Evolutionary conservation across 2,888 invertebrate genomes (phyloP).

Genomic region (Cynaeus angustus): DNA sequence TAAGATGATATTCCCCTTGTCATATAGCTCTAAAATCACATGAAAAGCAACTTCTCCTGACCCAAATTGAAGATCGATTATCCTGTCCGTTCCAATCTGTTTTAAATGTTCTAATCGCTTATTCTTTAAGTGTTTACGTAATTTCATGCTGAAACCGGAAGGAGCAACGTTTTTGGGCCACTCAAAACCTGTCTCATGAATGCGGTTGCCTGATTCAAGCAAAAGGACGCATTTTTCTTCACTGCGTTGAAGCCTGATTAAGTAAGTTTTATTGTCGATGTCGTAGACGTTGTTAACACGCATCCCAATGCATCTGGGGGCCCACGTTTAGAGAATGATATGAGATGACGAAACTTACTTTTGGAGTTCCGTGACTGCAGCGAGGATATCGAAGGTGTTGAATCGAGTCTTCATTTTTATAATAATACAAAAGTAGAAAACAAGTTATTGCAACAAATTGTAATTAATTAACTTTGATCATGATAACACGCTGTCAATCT

Average conservation of each 20-base stretch:
- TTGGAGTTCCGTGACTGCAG: constrained; percentile 90
- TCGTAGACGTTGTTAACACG: constrained; percentile 98
- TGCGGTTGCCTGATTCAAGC: constrained; percentile 94
- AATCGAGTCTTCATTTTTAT: constrained; percentile 93
- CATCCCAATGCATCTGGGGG: constrained; percentile 86
- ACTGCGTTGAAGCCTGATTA: constrained; percentile 88
- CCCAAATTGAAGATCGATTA: constrained; percentile 97
- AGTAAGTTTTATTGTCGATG: constrained; percentile 96
- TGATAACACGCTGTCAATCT: too few relatives aligned
- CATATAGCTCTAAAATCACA: constrained; percentile 95
- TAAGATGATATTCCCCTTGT: constrained; percentile 95
- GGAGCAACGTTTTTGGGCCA: constrained; percentile 98
- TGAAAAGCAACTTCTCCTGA: constrained; percentile 95
- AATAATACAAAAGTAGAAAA: not conserved
- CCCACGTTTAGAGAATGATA: not conserved
- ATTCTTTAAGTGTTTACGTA: constrained; percentile 97
- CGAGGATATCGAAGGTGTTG: constrained; percentile 94
- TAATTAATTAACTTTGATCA: too few relatives aligned
- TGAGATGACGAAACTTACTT: constrained; percentile 74
- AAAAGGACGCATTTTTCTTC: constrained; percentile 92
- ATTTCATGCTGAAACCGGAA: constrained; percentile 98
- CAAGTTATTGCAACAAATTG: too few relatives aligned
- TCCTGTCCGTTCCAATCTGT: constrained; percentile 94
- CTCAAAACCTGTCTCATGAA: constrained; percentile 96
- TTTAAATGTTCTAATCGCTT: constrained; percentile 90